These are phyloP conservation scores for Conus ventricosus DNA, from an alignment of 1,140 invertebrate species.

Conservation along the genomic window DNA sequence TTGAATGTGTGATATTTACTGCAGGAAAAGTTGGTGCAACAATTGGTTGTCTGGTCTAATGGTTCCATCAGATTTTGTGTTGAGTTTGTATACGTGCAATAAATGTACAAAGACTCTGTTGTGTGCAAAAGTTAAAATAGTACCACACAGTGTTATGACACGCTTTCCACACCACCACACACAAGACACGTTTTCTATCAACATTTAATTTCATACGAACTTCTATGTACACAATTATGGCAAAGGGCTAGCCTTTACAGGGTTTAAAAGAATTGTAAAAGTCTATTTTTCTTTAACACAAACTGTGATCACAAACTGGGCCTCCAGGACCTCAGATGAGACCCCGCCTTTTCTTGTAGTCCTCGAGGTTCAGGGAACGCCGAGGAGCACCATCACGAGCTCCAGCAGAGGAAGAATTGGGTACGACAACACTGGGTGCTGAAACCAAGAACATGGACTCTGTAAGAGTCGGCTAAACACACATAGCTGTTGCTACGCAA, in stretches of 20 bases:
- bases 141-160: too few relatives aligned
- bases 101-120: too few relatives aligned
- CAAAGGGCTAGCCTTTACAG: neutral
- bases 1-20: too few relatives aligned
- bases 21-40: too few relatives aligned
- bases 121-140: too few relatives aligned
- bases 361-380: constrained; percentile 94
- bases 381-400: constrained; percentile 88
- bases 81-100: too few relatives aligned
- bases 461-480: too few relatives aligned
- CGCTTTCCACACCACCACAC: too few relatives aligned
- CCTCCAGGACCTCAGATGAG: constrained; percentile 79
- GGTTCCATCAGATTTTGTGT: too few relatives aligned
- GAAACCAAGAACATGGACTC: constrained; percentile 59
- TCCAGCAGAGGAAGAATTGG: constrained; percentile 84
- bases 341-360: constrained; percentile 96
- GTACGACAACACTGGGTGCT: constrained; percentile 84
- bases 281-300: neutral
- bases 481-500: neutral
- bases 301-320: too few relatives aligned
- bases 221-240: neutral
- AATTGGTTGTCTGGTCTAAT: too few relatives aligned
- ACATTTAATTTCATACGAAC: neutral
- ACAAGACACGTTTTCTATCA: neutral
- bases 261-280: neutral